These are phyloP conservation scores for Melospiza georgiana DNA, from an alignment of 2,113 vertebrate species.

Conservation along the genomic window DNA sequence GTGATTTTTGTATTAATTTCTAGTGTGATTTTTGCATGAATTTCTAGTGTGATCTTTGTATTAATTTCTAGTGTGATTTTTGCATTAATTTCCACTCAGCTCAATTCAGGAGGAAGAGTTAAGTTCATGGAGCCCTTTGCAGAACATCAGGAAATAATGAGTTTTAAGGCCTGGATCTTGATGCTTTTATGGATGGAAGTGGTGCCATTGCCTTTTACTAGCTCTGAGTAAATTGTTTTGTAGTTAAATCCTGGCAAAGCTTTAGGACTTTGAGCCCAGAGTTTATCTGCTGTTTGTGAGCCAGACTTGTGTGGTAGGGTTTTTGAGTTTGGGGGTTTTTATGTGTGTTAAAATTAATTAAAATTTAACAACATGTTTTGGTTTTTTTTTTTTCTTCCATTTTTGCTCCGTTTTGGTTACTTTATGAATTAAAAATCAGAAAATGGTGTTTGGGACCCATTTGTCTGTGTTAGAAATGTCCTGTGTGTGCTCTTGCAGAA, in stretches of 20 bases:
- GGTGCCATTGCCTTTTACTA: background rate
- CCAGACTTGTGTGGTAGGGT: rapidly evolving
- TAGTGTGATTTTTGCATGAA: no score
- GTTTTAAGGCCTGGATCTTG: background rate
- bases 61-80: background rate
- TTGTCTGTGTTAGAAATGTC: background rate
- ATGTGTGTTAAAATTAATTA: background rate
- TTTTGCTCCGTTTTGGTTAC: background rate
- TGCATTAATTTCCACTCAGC: background rate
- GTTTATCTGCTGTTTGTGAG: background rate
- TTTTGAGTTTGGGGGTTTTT: background rate
- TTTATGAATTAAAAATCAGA: background rate
- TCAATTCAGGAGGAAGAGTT: background rate
- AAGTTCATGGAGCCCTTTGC: background rate
- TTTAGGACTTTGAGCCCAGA: background rate
- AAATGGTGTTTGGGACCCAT: background rate
- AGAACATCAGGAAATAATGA: background rate
- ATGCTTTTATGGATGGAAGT: background rate
- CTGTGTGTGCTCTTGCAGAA: background rate
- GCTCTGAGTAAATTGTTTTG: background rate
- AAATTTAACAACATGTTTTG: background rate
- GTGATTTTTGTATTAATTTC: background rate
- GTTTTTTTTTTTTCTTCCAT: rapidly evolving
- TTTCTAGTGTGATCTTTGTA: background rate
- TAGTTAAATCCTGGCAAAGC: background rate